phyloP scores from a whole-genome alignment of 2,797 vertebrate genomes.

The Microtus californicus region DNA sequence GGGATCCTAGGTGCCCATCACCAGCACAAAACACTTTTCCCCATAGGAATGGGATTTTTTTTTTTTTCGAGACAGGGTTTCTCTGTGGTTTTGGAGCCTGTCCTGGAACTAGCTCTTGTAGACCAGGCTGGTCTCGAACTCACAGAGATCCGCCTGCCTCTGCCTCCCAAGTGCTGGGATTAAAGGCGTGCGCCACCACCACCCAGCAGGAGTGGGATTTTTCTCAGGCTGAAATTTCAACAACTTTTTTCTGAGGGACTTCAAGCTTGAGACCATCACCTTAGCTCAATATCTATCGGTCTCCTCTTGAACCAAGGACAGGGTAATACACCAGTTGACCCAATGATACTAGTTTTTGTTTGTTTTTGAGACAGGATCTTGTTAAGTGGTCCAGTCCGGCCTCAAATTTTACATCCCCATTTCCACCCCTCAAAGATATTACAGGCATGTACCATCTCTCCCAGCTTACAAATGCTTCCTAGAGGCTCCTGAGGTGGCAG shows the following conservation, averaged over 20 bases:
- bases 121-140: no score
- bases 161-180: no score
- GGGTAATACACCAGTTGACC: not conserved
- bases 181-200: no score
- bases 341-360: not conserved
- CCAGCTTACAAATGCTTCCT: not conserved
- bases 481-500: not conserved
- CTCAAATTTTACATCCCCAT: not conserved
- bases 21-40: not conserved
- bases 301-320: not conserved
- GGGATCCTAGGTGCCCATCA: not conserved
- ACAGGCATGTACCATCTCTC: not conserved
- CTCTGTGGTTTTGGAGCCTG: no score
- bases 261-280: not conserved
- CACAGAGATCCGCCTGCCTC: no score
- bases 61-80: no score
- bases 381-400: not conserved
- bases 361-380: not conserved
- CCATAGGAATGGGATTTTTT: not conserved
- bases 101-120: no score
- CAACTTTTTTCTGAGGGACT: not conserved
- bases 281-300: not conserved
- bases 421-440: not conserved
- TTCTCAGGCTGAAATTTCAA: conserved; percentile 2
- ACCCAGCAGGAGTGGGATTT: not conserved